A percentile compares a stretch with the other conserved stretches of the same genome.
Evolutionary conservation across 2,797 vertebrate genomes (phyloP).

Genomic region (Myiothlypis chrysogaster): DNA sequence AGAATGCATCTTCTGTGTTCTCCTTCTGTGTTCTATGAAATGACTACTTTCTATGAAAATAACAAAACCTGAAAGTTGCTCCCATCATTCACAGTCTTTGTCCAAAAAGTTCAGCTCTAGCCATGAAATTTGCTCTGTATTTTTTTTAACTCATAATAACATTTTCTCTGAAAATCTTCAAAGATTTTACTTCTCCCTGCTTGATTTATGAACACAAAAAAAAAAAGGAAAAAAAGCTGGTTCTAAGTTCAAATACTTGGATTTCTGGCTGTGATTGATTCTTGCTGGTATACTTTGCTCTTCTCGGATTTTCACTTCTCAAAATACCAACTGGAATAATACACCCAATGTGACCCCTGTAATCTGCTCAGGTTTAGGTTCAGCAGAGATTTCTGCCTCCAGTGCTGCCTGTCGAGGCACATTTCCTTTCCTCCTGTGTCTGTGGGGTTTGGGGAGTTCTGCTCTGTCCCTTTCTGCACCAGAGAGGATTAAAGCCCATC

Average conservation of each 20-base stretch:
- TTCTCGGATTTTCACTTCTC: neutral
- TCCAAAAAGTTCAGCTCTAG: neutral
- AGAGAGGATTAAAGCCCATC: neutral
- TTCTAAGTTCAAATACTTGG: neutral
- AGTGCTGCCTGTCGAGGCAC: neutral
- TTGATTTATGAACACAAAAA: neutral
- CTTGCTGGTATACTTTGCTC: neutral
- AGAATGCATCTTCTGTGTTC: neutral
- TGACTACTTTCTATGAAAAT: neutral
- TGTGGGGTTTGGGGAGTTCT: neutral
- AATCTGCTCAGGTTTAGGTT: neutral
- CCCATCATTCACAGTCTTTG: neutral
- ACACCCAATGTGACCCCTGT: neutral
- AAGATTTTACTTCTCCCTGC: neutral
- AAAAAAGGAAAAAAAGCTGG: neutral
- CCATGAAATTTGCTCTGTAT: neutral
- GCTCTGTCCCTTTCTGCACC: neutral
- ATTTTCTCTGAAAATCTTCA: constrained; percentile 3
- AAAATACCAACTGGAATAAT: neutral
- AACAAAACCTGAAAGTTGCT: neutral
- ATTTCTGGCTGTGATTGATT: neutral
- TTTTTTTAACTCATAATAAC: neutral
- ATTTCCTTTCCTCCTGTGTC: neutral
- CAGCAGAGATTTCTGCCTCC: neutral
- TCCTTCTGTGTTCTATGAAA: neutral